Evolutionary conservation across 2,888 invertebrate species (phyloP), one percentile per base, ranked within the genome.

Genomic region (Muschampia plurimacula): DNA sequence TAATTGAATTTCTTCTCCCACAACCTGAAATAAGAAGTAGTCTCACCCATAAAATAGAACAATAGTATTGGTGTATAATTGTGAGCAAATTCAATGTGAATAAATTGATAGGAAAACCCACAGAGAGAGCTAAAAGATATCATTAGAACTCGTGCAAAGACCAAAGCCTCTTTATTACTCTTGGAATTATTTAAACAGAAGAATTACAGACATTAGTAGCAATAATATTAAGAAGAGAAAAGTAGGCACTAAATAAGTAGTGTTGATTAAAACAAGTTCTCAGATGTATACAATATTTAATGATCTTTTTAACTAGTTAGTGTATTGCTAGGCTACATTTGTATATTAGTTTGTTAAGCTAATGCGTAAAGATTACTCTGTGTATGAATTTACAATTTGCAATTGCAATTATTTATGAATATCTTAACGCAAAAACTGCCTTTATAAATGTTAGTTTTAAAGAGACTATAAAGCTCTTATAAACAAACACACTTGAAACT

Each of bases 21-120:
- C 90, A 89, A 93, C 94, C 95, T 95, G 95, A 92, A 95, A 95
- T 91, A 88, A 94, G 93, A 95, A 91, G 90, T 89, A 83, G 86
- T 92, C 94, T 94, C 91, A 92, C 94, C 94, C 94, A 91, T 94
- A 90, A 89, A 91, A 89, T 89, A 76, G 89, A 89, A 89, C 88
- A 85, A 78, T 73, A 71, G 73, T 64, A 68, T 68, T 59, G 67
- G 69, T 71, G 62, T 67, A 63, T 65, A 66, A 68, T 49, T 67
- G 67, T 72, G 73, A 72, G 36, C 46, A 59, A 73, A 55, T 57
- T 10, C 9, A 28, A 73, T 55, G 72, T 72, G 67, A 57, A 77
- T 60, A 10, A 59, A 77, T 78, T 80, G 76, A 79, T 63, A 82
- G 80, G 74, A 78, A 74, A 81, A 80, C 81, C 78, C 76, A 78